These are phyloP conservation scores for Glyptemys insculpta DNA, from an alignment of 2,797 vertebrate genomes.

Conservation along the genomic window DNA sequence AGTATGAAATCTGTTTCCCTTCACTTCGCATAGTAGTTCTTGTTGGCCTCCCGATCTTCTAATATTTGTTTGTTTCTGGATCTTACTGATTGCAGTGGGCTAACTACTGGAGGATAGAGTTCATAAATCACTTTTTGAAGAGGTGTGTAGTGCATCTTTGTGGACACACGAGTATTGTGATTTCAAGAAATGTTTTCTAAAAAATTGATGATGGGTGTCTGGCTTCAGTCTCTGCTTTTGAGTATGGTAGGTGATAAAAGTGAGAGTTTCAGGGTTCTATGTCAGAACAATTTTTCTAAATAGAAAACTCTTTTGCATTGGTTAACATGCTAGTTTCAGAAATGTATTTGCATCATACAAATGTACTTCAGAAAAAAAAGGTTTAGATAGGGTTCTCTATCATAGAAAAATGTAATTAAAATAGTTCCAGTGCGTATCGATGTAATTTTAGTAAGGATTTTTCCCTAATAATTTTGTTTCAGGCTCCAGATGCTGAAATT, in stretches of 20 bases:
- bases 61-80: conserved; percentile 21
- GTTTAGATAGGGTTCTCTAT: not conserved
- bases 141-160: conserved; percentile 19
- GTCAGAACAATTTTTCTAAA: not conserved
- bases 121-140: not conserved
- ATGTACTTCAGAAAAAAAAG: not conserved
- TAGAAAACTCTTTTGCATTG: not conserved
- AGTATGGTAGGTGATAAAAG: conserved; percentile 20
- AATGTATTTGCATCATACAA: not conserved
- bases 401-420: conserved; percentile 26
- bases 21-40: not conserved
- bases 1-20: not conserved
- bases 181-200: conserved; percentile 57
- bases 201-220: conserved; percentile 36
- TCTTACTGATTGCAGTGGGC: not conserved
- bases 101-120: not conserved
- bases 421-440: not conserved
- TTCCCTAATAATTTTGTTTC: conserved; percentile 34
- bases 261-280: not conserved
- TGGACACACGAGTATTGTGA: not conserved
- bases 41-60: not conserved
- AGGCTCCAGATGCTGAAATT: conserved; percentile 30
- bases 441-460: not conserved
- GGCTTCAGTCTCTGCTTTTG: conserved; percentile 6
- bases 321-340: not conserved